A percentile compares a stretch with the other conserved stretches of the same genome.
Conservation (phyloP, 2,113 vertebrate genomes). For the Atractosteus spatula region DNA sequence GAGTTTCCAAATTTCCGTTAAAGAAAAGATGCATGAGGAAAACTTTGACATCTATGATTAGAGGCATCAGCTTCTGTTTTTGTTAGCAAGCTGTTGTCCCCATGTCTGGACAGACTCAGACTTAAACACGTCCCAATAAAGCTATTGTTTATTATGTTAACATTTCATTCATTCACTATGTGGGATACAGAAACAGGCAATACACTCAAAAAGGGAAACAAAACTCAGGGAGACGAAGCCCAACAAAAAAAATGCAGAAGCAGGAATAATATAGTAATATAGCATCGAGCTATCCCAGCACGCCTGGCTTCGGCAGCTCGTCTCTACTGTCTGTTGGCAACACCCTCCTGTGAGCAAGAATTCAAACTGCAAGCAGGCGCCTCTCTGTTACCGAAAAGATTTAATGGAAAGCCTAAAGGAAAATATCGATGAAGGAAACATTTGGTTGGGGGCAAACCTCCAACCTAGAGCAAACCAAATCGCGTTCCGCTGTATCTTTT, state of each 20-base stretch:
- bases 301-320: neutral
- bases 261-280: constrained; percentile 17
- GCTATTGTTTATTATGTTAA: constrained; percentile 52
- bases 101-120: neutral
- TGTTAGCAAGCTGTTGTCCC: too few relatives aligned
- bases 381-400: neutral
- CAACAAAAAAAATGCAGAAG: constrained; percentile 21
- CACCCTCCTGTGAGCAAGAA: neutral
- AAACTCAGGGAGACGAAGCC: constrained; percentile 22
- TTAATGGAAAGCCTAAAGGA: neutral
- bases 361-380: neutral
- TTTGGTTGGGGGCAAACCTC: neutral
- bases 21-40: too few relatives aligned
- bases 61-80: too few relatives aligned
- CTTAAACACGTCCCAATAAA: constrained; percentile 27
- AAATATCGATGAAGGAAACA: neutral
- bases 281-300: neutral
- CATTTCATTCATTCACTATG: constrained; percentile 40
- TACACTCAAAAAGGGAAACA: constrained; percentile 28
- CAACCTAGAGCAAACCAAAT: neutral
- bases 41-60: too few relatives aligned
- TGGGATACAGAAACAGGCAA: constrained; percentile 41
- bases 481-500: neutral
- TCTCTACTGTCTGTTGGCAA: neutral
- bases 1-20: too few relatives aligned